A percentile compares a stretch with the other conserved stretches of the same genome.
phyloP scores from a whole-genome alignment of 2,797 vertebrate genomes.

The Taenioides sp. region DNA sequence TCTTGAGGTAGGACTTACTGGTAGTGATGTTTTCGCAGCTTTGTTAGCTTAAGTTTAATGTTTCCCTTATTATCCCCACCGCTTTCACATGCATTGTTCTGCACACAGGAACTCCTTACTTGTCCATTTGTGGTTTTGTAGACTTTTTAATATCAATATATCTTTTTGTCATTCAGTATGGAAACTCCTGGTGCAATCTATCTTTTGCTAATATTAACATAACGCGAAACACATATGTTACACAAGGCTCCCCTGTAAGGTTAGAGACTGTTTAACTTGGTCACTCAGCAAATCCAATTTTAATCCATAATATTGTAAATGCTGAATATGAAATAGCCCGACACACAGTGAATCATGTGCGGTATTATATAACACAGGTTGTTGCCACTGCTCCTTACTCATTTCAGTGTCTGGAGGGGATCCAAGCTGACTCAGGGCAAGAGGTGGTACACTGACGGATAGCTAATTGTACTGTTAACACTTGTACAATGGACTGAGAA shows the following conservation, averaged over 20 bases:
- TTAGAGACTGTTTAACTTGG: slow-evolving; percentile 2
- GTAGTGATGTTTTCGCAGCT: slow-evolving; percentile 71
- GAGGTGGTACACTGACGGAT: not conserved
- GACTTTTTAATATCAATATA: slow-evolving; percentile 20
- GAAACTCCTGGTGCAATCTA: slow-evolving; percentile 10
- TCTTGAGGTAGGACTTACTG: slow-evolving; percentile 64
- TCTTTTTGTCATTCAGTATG: slow-evolving; percentile 5
- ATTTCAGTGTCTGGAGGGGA: slow-evolving; percentile 2
- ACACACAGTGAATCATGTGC: slow-evolving; percentile 6
- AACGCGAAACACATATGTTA: not conserved
- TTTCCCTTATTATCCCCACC: slow-evolving; percentile 51
- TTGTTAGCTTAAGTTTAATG: slow-evolving; percentile 63
- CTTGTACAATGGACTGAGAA: not conserved
- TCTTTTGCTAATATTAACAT: slow-evolving; percentile 10
- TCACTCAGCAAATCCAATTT: slow-evolving; percentile 19
- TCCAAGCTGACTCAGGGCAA: slow-evolving; percentile 7
- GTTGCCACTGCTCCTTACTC: slow-evolving; percentile 1
- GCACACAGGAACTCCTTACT: slow-evolving; percentile 36
- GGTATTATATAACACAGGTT: slow-evolving; percentile 6
- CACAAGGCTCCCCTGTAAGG: slow-evolving; percentile 6
- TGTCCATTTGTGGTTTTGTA: slow-evolving; percentile 31
- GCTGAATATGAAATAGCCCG: slow-evolving; percentile 3
- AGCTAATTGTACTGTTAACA: slow-evolving; percentile 2
- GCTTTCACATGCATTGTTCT: slow-evolving; percentile 58
- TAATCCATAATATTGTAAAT: slow-evolving; percentile 6